phyloP scores from a whole-genome alignment of 2,888 invertebrate species.

The Ommatoiulus sabulosus region DNA sequence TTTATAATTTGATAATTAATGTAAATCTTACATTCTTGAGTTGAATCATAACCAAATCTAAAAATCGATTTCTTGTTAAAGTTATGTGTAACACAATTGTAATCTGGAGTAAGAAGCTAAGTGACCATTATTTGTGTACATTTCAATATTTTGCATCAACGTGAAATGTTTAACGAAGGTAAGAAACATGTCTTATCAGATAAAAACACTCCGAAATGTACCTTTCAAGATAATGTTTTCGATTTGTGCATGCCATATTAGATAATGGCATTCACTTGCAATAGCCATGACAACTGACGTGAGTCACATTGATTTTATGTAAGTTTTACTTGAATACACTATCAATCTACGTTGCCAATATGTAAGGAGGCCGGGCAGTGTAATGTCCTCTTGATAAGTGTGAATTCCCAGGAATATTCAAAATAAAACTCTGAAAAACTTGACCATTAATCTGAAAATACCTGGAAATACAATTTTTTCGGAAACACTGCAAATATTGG shows the following conservation, averaged over 20 bases:
- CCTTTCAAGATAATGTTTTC: neutral
- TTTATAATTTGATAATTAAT: too few relatives aligned
- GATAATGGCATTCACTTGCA: too few relatives aligned
- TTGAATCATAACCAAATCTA: too few relatives aligned
- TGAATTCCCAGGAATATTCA: neutral
- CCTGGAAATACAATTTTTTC: too few relatives aligned
- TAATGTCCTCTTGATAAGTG: neutral
- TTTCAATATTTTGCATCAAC: neutral
- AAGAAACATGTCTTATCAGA: neutral
- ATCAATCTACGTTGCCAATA: neutral
- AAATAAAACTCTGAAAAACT: too few relatives aligned
- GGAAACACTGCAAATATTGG: too few relatives aligned
- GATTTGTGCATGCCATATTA: neutral
- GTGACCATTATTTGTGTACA: neutral
- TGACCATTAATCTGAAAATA: too few relatives aligned
- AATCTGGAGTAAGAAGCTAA: too few relatives aligned
- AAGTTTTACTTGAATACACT: neutral
- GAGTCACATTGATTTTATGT: neutral
- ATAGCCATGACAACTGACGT: neutral
- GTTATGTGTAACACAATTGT: too few relatives aligned
- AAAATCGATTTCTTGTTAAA: too few relatives aligned
- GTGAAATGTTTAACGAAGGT: neutral
- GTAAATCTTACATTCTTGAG: too few relatives aligned
- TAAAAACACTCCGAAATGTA: neutral
- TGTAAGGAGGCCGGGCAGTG: neutral